Percentiles rank a stretch among this genome's conserved stretches.
These are phyloP conservation scores for Chlorodrepanis virens DNA, from an alignment of 2,113 vertebrate genomes.

Conservation along the genomic window DNA sequence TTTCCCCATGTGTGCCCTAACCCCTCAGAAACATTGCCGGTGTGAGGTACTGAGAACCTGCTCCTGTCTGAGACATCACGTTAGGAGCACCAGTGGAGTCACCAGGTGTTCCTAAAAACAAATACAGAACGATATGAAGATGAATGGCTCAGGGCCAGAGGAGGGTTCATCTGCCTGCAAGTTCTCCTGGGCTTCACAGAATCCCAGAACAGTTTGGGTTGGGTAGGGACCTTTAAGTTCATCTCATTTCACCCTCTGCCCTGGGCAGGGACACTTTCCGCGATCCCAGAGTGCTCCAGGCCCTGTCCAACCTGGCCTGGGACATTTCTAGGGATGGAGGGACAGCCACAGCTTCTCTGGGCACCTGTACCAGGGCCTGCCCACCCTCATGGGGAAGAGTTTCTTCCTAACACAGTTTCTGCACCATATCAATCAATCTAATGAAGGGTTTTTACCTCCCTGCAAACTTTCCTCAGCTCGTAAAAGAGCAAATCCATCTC, in stretches of 20 bases:
- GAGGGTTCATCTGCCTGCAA: not conserved
- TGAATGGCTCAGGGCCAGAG: not conserved
- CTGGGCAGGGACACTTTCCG: accelerated
- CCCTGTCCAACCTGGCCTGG: accelerated
- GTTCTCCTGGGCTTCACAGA: not conserved
- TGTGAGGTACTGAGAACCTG: accelerated
- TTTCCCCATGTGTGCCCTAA: not conserved
- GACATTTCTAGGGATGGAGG: not conserved
- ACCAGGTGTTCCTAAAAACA: not conserved
- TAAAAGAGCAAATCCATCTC: not conserved
- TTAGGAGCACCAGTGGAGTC: not conserved
- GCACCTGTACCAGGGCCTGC: not conserved
- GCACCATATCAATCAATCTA: not conserved
- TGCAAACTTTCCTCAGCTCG: not conserved
- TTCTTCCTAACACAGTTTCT: not conserved
- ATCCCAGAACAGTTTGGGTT: not conserved
- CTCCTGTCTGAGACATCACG: accelerated
- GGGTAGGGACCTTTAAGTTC: not conserved
- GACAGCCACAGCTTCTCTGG: not conserved
- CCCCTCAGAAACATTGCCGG: too few relatives aligned
- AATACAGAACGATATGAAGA: not conserved
- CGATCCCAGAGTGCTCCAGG: not conserved
- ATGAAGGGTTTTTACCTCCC: not conserved
- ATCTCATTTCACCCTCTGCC: not conserved
- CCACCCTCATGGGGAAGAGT: not conserved